Percentiles rank a stretch among this genome's conserved stretches.
These are phyloP conservation scores for Embidobia sp. DNA, from an alignment of 2,888 invertebrate species.

Conservation along the genomic window DNA sequence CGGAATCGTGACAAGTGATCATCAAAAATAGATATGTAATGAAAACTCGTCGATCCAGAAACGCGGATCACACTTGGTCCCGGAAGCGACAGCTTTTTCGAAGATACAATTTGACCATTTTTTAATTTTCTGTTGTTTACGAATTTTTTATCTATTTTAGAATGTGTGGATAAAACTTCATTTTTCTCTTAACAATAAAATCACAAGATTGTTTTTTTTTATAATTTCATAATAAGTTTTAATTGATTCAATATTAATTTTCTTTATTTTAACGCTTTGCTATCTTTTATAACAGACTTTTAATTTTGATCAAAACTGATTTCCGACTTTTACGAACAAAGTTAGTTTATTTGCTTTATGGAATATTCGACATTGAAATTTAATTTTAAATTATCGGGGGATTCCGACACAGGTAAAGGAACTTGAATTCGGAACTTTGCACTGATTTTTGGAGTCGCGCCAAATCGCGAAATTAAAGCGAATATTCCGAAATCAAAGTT, in stretches of 20 bases:
- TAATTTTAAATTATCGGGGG: conserved; percentile 44
- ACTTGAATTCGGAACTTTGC: conserved; percentile 42
- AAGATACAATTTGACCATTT: no score
- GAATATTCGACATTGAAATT: conserved; percentile 52
- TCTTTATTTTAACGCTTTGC: no score
- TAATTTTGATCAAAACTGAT: neutral
- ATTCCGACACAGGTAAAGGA: conserved; percentile 57
- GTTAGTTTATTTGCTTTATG: neutral
- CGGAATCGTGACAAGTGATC: neutral
- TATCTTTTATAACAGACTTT: no score
- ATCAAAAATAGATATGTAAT: conserved; percentile 7
- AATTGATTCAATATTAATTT: no score
- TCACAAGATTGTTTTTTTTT: no score
- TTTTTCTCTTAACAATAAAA: no score
- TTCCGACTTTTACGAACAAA: neutral
- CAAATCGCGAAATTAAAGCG: conserved; percentile 35
- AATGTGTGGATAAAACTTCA: no score
- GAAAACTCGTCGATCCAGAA: no score
- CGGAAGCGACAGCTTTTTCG: neutral
- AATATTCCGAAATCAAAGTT: conserved; percentile 35
- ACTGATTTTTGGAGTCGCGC: conserved; percentile 20
- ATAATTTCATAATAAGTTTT: no score
- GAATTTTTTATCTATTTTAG: no score
- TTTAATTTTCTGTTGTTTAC: no score
- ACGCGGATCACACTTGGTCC: neutral